A percentile compares a stretch with the other conserved stretches of the same genome.
phyloP scores from a whole-genome alignment of 2,888 invertebrate genomes.

The Drosophila engyochracea region DNA sequence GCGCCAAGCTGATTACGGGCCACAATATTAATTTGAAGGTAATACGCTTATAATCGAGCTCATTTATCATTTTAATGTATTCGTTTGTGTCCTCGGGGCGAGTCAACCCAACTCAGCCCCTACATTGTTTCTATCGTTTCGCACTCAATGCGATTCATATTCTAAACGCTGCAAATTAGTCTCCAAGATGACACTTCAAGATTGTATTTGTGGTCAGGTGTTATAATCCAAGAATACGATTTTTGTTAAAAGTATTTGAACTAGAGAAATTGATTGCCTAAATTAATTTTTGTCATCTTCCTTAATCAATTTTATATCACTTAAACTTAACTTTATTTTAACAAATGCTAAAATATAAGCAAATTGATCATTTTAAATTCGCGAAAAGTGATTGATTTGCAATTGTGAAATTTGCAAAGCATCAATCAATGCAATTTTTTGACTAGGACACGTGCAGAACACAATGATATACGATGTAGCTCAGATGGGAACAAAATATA shows the following conservation, averaged over 20 bases:
- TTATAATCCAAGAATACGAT: background rate
- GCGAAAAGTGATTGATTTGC: slow-evolving; percentile 67
- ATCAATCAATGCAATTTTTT: slow-evolving; percentile 62
- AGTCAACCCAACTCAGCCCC: slow-evolving; percentile 20
- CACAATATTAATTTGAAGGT: slow-evolving; percentile 72
- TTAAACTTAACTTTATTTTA: background rate
- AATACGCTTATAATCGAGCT: slow-evolving; percentile 76
- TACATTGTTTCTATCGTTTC: slow-evolving; percentile 23
- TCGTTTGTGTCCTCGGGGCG: slow-evolving; percentile 22
- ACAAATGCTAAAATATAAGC: background rate
- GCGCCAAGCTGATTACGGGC: slow-evolving; percentile 65
- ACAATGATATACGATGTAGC: slow-evolving; percentile 60
- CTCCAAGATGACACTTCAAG: slow-evolving; percentile 2
- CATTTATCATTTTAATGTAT: slow-evolving; percentile 78
- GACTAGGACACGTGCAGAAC: slow-evolving; percentile 56
- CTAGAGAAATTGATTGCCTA: background rate
- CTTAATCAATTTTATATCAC: background rate
- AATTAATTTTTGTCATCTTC: background rate
- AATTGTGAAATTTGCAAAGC: slow-evolving; percentile 45
- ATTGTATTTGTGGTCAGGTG: background rate
- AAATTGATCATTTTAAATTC: slow-evolving; percentile 6
- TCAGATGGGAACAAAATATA: slow-evolving; percentile 56
- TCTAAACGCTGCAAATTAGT: slow-evolving; percentile 55
- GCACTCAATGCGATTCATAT: slow-evolving; percentile 55
- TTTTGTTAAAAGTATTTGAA: background rate